Base-by-base conservation (phyloP, 2,797 vertebrate species). In the Syngnathus rostellatus region DNA sequence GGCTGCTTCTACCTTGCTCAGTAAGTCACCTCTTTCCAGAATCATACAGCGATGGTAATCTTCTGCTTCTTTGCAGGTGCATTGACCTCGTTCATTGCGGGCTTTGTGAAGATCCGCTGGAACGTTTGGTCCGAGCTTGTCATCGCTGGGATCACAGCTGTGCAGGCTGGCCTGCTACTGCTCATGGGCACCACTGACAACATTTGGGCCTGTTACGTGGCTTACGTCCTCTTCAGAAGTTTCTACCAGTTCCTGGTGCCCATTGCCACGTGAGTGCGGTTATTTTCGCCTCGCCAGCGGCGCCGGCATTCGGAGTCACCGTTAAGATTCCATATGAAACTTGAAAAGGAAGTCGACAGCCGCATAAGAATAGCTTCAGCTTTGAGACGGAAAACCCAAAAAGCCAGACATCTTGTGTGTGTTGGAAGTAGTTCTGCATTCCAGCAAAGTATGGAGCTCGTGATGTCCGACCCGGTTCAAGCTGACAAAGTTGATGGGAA, bases 211-310 rank as follows among this genome's bases (percentile, higher is more conserved):
- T 99, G 95, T 87, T 99, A 99, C 0, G 0, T 50, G 0, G 64
- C 92, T 70, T 97, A 94, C 0, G 68, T 92, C 40, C 76, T 99
- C 62, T 99, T 99, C 87, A 91, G 93, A 0, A 83, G 94, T n/a
- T 90, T 92, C 80, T 89, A 99, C 86, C 97, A 99, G 89, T 96
- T 98, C 73, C 90, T 99, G 67, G 94, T 99, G 73, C 96, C 97
- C 12, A 91, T 99, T 0, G 97, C 96, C 71, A 97, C 91, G 97
- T 99, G 77, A 89, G 96, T 93, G 23, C 21, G 14, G 11, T 31
- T 10, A 1, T 12, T 6, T 55, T 55, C 6, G 23, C 53, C 25
- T 12, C 31, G n/a, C n/a, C 1, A 53, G n/a, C 12, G 41, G 41
- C 41, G 9, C 41, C 11, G 11, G 43, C 31, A 31, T 31, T 31